Base-by-base conservation (phyloP, 2,113 vertebrate genomes). In the Otis tarda region DNA sequence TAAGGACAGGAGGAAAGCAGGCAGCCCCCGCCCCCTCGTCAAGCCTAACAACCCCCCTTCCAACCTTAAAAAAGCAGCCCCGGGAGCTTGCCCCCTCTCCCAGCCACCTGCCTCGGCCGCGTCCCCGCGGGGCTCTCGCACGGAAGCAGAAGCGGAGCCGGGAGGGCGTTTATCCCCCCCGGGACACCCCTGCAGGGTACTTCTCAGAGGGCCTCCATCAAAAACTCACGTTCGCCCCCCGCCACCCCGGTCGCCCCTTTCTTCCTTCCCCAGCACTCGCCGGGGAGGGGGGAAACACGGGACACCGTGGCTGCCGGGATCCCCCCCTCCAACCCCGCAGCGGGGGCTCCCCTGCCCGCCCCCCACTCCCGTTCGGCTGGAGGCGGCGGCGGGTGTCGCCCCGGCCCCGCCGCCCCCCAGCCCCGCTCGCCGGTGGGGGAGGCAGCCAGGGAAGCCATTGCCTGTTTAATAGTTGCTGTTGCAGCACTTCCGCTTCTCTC, bases 401-500 rank as follows among this genome's bases (percentile, higher is more conserved):
- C 67, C 49, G 43, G 52, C 64, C 80, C 79, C 37, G 77, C 61
- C 93, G 89, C 52, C 74, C 73, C 85, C 73, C 63, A 13, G 35
- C 92, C 78, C 50, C 7, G 39, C 70, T 53, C 21, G 80, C 68
- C 37, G 76, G 30, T 73, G 93, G 81, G 92, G 68, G 25, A 78
- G 87, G 86, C 93, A 96, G 92, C 61, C 50, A 78, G 97, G 97
- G 97, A 97, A 98, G 97, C 98, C 98, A 98, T 98, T 98, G 97
- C 97, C 97, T 97, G 97, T 91, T 97, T 97, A 97, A 97, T 97
- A 97, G 98, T 97, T 95, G 97, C 98, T 97, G 98, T 98, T 97
- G 98, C 98, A 97, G 98, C 98, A 99, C 98, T 99, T 99, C 98
- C 98, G 98, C 97, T 98, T 98, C 98, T 97, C 97, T 98, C 98